phyloP scores from a whole-genome alignment of 2,888 invertebrate genomes.

The Dolomedes plantarius region DNA sequence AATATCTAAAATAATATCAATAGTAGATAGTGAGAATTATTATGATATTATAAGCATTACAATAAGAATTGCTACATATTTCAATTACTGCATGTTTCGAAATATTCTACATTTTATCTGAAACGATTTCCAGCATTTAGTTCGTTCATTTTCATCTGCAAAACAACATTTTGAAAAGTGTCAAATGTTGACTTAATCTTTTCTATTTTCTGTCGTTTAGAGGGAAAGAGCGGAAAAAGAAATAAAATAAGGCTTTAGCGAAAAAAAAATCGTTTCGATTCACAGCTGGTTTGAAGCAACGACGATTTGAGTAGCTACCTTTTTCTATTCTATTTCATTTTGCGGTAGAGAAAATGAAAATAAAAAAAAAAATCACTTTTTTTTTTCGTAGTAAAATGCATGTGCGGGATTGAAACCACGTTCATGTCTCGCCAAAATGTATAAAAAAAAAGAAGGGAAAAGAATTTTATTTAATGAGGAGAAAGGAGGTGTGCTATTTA shows the following conservation, averaged over 20 bases:
- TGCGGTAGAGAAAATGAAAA: not conserved
- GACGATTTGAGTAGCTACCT: constrained; percentile 44
- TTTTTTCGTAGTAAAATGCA: constrained; percentile 1
- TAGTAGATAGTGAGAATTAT: too few relatives aligned
- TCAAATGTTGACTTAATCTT: constrained; percentile 34
- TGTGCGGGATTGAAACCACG: not conserved
- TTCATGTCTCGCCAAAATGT: constrained; percentile 24
- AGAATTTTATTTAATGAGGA: too few relatives aligned
- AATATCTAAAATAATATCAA: too few relatives aligned
- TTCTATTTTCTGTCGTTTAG: constrained; percentile 30
- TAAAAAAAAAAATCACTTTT: not conserved
- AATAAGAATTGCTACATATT: too few relatives aligned
- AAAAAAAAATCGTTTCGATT: constrained; percentile 34
- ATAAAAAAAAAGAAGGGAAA: constrained; percentile 2
- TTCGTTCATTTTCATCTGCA: not conserved
- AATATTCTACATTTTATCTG: too few relatives aligned
- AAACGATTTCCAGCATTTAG: too few relatives aligned
- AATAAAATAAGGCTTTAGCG: constrained; percentile 18
- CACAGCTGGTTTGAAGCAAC: constrained; percentile 24
- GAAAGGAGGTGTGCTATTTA: constrained; percentile 26
- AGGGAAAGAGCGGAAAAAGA: not conserved
- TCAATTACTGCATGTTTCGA: too few relatives aligned
- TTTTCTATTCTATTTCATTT: constrained; percentile 19
- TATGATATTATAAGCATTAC: too few relatives aligned
- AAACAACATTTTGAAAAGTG: constrained; percentile 30